These are phyloP conservation scores for Sitophilus oryzae DNA, from an alignment of 1,140 invertebrate species.

Conservation along the genomic window DNA sequence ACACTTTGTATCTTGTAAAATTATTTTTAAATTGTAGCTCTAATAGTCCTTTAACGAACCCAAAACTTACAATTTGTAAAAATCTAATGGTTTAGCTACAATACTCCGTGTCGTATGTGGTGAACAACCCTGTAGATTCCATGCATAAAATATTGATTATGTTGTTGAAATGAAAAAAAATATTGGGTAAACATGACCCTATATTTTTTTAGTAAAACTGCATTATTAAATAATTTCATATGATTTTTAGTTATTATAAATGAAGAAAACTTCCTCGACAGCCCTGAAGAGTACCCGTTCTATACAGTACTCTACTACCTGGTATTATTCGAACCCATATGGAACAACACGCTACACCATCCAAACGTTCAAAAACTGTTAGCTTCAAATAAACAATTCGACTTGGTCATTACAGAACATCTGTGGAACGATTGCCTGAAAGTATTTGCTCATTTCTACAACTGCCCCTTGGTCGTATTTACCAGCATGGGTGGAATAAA, in stretches of 20 bases:
- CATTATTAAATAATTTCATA: background rate
- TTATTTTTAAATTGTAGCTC: too few species aligned
- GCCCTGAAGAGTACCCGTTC: background rate
- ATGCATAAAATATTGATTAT: too few species aligned
- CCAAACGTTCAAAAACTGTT: conserved; percentile 25
- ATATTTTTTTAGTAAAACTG: background rate
- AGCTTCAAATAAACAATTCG: conserved; percentile 40
- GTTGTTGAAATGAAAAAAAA: too few species aligned
- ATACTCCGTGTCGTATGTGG: too few species aligned
- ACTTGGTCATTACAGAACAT: conserved; percentile 45
- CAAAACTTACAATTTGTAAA: too few species aligned
- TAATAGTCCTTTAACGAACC: too few species aligned
- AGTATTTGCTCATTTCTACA: conserved; percentile 35
- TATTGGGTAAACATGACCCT: too few species aligned
- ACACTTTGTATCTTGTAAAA: too few species aligned
- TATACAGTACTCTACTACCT: background rate
- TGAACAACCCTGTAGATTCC: too few species aligned
- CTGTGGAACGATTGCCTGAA: conserved; percentile 46
- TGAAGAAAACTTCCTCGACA: background rate
- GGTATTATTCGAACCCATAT: background rate
- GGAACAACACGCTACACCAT: conserved; percentile 14
- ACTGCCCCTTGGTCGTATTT: conserved; percentile 34
- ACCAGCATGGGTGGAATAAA: conserved; percentile 10
- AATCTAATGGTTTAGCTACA: too few species aligned
- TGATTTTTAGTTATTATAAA: background rate